These are phyloP conservation scores for Erebia ligea DNA, from an alignment of 2,888 invertebrate genomes.

Conservation along the genomic window DNA sequence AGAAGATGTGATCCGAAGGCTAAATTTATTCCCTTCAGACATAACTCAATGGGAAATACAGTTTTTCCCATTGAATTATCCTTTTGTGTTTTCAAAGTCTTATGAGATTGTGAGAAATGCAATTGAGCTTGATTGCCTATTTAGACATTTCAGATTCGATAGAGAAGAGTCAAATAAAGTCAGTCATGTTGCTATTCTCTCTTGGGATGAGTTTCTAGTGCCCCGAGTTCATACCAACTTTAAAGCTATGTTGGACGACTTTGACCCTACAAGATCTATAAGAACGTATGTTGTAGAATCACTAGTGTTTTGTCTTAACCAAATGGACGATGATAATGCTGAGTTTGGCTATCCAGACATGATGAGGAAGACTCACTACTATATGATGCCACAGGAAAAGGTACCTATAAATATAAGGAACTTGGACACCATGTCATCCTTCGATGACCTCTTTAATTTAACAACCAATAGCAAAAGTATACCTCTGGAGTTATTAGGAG, in stretches of 20 bases:
- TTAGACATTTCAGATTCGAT: constrained; percentile 83
- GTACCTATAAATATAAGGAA: constrained; percentile 65
- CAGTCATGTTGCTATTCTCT: constrained; percentile 80
- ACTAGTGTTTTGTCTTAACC: constrained; percentile 73
- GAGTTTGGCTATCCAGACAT: constrained; percentile 71
- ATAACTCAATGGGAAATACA: constrained; percentile 81
- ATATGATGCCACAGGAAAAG: constrained; percentile 58
- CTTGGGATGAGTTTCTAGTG: constrained; percentile 87
- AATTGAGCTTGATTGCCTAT: constrained; percentile 86
- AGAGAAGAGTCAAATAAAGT: constrained; percentile 75
- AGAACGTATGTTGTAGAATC: constrained; percentile 62
- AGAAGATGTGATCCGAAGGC: constrained; percentile 73
- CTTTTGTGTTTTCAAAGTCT: constrained; percentile 79
- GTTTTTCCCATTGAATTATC: constrained; percentile 87
- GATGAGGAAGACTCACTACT: constrained; percentile 77
- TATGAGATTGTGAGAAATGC: constrained; percentile 76
- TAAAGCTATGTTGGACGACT: constrained; percentile 79
- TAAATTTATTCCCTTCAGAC: constrained; percentile 73
- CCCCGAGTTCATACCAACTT: constrained; percentile 83
- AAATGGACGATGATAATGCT: constrained; percentile 71
- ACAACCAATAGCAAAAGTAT: constrained; percentile 56
- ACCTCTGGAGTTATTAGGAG: constrained; percentile 65
- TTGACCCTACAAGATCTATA: constrained; percentile 70
- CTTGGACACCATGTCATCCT: constrained; percentile 71
- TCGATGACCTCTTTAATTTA: constrained; percentile 70